Base-by-base conservation (phyloP, 2,888 invertebrate genomes). In the Pollenia amentaria region DNA sequence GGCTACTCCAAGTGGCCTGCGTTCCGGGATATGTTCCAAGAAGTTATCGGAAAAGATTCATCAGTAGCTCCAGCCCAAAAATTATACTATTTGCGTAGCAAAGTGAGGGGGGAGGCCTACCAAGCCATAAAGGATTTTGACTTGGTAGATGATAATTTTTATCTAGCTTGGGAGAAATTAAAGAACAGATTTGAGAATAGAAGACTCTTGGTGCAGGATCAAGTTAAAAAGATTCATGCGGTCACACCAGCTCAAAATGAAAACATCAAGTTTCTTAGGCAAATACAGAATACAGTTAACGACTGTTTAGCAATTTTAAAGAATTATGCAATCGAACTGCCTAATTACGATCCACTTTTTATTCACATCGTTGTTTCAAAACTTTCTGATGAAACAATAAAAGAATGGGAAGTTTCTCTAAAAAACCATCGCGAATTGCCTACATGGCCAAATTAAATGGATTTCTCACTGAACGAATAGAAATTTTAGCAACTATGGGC, bases 61-160 rank as follows among this genome's bases (percentile, higher is more conserved):
- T 10, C 60, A n/a, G 29, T 62, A 12, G 38, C 60, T 62, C 60
- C 48, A 57, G 38, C 51, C 3, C 55, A 21, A 21, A 55, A 62
- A 12, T 4, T 42, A 16, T 77, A 65, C 29, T 42, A 65, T 42
- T 18, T 65, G 16, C 64, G 76, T 9, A 40, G 64, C 55, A 78
- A 62, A 51, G 51, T 51, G 18, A 70, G 62, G 21, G 70, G 77
- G 18, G 62, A 70, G 62, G 79, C 79, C 42, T 44, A 67, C 67
- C 67, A 67, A 67, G 57, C 46, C 40, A 29, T 70, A 14, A 70
- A 62, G 12, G 60, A 62, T 21, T 78, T 78, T 48, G 40, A 77
- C 44, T 65, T 77, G 55, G 76, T 77, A 42, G 75, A 76, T 64
- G 62, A 48, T 29, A 64, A 65, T 7, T 78, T 60, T 21, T 1